phyloP scores from a whole-genome alignment of 2,113 vertebrate species.

The Melanotaenia duboulayi region DNA sequence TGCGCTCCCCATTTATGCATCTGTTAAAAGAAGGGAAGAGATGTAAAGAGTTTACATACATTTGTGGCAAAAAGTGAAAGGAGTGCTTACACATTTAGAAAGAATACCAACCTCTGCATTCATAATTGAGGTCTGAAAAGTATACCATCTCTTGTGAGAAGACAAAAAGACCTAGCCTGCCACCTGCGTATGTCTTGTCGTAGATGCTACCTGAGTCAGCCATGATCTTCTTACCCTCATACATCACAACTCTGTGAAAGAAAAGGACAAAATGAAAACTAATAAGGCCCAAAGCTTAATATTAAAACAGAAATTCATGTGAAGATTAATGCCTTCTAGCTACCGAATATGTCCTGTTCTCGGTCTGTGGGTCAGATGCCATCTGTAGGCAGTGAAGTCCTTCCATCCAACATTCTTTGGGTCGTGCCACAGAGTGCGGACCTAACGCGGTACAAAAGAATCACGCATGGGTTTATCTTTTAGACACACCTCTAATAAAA shows the following conservation, averaged over 20 bases:
- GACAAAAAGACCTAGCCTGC: conserved; percentile 95
- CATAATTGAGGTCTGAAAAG: conserved; percentile 99
- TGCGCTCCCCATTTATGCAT: conserved; percentile 85
- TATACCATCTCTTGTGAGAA: conserved; percentile 99
- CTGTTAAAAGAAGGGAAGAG: conserved; percentile 75
- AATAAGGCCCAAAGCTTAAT: no score
- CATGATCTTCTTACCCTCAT: conserved; percentile 99
- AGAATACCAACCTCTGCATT: conserved; percentile 93
- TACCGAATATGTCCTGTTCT: conserved; percentile 97
- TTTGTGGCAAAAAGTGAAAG: background rate
- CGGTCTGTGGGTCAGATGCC: conserved; percentile 96
- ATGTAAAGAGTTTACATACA: background rate
- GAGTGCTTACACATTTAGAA: background rate
- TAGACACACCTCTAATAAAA: background rate
- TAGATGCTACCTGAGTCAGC: conserved; percentile 98
- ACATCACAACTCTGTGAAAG: conserved; percentile 93
- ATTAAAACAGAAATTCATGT: background rate
- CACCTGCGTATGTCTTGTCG: conserved; percentile 97
- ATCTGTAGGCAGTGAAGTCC: conserved; percentile 99
- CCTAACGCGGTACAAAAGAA: conserved; percentile 77
- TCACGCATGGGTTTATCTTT: background rate
- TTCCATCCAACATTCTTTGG: conserved; percentile 98
- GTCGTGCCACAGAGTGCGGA: conserved; percentile 97
- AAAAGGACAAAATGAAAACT: background rate
- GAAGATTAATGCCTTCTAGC: conserved; percentile 16